These are phyloP conservation scores for Laticauda colubrina DNA, from an alignment of 2,113 vertebrate genomes.

Conservation along the genomic window DNA sequence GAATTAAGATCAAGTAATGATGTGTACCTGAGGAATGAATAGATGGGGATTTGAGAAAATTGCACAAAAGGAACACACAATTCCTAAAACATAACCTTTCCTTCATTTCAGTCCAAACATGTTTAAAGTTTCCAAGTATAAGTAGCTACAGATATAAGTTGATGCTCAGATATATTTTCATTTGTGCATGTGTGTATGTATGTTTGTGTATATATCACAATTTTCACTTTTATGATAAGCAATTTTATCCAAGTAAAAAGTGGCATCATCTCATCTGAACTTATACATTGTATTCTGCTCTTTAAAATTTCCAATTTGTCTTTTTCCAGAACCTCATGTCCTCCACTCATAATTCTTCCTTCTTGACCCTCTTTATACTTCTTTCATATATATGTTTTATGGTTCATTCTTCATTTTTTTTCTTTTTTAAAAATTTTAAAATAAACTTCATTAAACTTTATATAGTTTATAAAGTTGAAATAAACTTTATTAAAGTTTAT, in stretches of 20 bases:
- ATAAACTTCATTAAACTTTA: too few species aligned
- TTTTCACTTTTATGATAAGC: not conserved
- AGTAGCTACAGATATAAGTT: constrained; percentile 31
- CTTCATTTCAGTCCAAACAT: not conserved
- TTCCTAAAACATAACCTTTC: constrained; percentile 3
- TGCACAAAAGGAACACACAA: not conserved
- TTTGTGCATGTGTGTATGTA: not conserved
- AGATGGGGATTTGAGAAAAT: constrained; percentile 17
- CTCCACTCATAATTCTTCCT: not conserved
- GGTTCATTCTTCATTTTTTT: not conserved
- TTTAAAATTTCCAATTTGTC: not conserved
- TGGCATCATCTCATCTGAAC: not conserved
- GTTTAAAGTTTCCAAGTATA: not conserved
- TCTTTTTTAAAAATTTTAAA: too few species aligned
- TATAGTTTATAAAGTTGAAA: too few species aligned
- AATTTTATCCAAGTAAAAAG: not conserved
- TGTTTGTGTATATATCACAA: not conserved
- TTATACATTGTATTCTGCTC: not conserved
- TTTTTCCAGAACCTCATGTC: not conserved
- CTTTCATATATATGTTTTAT: not conserved
- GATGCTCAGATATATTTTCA: constrained; percentile 1
- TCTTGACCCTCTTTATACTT: not conserved
- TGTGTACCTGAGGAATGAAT: constrained; percentile 17
- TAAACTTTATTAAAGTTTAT: too few species aligned
- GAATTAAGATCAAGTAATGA: constrained; percentile 28